These are phyloP conservation scores for Polydrusus pterygomalis DNA, from an alignment of 2,888 invertebrate genomes.

Conservation along the genomic window DNA sequence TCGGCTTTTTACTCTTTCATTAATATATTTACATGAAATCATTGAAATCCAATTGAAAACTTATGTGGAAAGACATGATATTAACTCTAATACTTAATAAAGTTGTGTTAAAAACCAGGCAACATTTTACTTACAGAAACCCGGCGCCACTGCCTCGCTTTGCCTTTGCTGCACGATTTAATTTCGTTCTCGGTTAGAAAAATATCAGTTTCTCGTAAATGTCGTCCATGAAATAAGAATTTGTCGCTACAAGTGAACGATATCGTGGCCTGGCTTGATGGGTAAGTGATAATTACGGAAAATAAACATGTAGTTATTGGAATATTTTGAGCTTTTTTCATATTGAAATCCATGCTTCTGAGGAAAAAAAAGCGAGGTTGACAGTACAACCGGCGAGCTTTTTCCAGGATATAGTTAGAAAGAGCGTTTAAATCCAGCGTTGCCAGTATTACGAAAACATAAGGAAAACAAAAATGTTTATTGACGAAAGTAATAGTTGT, in stretches of 20 bases:
- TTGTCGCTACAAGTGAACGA: constrained; percentile 16
- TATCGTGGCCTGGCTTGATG: not conserved
- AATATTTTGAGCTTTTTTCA: constrained; percentile 7
- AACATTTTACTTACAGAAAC: constrained; percentile 28
- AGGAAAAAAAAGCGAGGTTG: constrained; percentile 37
- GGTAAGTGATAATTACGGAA: constrained; percentile 24
- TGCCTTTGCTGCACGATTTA: constrained; percentile 10
- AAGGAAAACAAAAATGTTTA: not conserved
- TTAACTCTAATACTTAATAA: too few relatives aligned
- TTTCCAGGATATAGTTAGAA: constrained; percentile 16
- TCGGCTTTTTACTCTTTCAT: too few relatives aligned
- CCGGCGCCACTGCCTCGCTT: constrained; percentile 29
- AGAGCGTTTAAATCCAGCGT: constrained; percentile 23
- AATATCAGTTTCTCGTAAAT: constrained; percentile 13
- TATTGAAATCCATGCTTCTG: constrained; percentile 10
- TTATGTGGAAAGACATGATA: too few relatives aligned
- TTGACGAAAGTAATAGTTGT: too few relatives aligned
- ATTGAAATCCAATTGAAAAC: too few relatives aligned
- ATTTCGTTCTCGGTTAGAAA: constrained; percentile 34
- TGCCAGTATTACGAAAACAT: constrained; percentile 23
- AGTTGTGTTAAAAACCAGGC: not conserved
- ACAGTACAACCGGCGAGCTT: constrained; percentile 36
- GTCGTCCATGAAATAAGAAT: not conserved
- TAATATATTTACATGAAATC: too few relatives aligned
- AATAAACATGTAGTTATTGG: not conserved